Base-by-base conservation (phyloP, 2,888 invertebrate genomes). In the Sarcophaga variegata region DNA sequence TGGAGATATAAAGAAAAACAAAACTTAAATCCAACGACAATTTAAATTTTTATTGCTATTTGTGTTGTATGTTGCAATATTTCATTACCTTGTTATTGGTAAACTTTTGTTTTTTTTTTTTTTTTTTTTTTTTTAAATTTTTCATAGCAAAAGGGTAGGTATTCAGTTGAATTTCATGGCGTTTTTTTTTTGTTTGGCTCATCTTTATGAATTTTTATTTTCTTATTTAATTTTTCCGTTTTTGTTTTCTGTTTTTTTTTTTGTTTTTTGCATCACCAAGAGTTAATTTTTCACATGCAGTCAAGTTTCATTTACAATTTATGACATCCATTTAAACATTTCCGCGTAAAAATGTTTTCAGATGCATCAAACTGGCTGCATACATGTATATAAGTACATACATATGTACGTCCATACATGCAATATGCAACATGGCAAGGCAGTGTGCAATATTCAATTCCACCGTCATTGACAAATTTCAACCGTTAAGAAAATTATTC, bases 321-420 rank as follows among this genome's bases (percentile, higher is more conserved):
- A 87, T 87, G 87, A 87, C 83, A 83, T 64, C 77, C 75, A 87
- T 80, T 87, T 85, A 80, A 69, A 80, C 54, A 63, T 87, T 83
- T 79, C 87, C 87, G 80, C 87, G 82, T 70, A 37, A 76, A 85
- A 85, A 87, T 87, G 85, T 81, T 72, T 83, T 80, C 80, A 64
- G 72, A 87, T 87, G 87, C 85, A 85, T 87, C 87, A 87, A 85
- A 81, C 49, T 85, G 82, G 76, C 37, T 49, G 62, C 45, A 12
- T 49, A 6, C n/a, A 10, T 2, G 10, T 37, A 37, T 37, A 8
- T 10, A 37, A 2, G 37, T 37, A 37, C 10, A 2, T 10, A 10
- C 37, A 37, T 37, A 37, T 37, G 10, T 2, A 49, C 17, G 14
- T 54, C 4, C 54, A 37, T 37, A 54, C 54, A 54, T 49, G n/a